Evolutionary conservation across 2,113 vertebrate species (phyloP).

Genomic region (Carollia perspicillata): DNA sequence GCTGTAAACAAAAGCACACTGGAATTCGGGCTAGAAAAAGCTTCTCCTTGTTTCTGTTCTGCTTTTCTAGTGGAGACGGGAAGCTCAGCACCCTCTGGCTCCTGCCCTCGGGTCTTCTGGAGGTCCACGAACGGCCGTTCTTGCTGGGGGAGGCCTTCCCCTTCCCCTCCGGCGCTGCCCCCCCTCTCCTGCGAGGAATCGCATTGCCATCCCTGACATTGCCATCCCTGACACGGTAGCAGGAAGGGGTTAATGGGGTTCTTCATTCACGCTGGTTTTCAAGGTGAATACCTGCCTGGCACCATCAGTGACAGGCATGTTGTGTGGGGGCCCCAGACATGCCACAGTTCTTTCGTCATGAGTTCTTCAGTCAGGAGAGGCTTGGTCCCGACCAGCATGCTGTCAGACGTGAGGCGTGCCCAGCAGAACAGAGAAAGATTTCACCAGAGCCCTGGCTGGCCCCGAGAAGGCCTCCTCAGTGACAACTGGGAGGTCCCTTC

Average conservation of each 20-base stretch:
- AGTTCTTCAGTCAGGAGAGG: background rate
- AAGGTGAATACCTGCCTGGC: background rate
- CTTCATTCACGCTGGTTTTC: background rate
- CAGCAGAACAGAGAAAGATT: background rate
- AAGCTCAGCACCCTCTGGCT: background rate
- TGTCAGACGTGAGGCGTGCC: accelerated
- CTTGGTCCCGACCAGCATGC: background rate
- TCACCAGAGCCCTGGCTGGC: background rate
- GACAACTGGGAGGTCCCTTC: background rate
- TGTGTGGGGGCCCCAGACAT: too few species aligned
- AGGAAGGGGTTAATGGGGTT: background rate
- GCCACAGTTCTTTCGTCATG: background rate
- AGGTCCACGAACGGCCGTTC: background rate
- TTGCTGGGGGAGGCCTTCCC: background rate
- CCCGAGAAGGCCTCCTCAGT: background rate
- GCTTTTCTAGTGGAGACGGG: background rate
- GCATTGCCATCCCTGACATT: background rate
- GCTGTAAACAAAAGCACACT: background rate
- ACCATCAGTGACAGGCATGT: too few species aligned
- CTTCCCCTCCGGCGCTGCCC: background rate
- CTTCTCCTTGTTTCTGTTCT: background rate
- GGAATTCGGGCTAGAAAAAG: background rate
- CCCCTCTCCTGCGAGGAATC: background rate
- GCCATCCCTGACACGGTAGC: background rate
- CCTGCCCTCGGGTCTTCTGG: background rate